A percentile compares a stretch with the other conserved stretches of the same genome.
Conservation (phyloP, 2,113 vertebrate species). For the Calypte anna region DNA sequence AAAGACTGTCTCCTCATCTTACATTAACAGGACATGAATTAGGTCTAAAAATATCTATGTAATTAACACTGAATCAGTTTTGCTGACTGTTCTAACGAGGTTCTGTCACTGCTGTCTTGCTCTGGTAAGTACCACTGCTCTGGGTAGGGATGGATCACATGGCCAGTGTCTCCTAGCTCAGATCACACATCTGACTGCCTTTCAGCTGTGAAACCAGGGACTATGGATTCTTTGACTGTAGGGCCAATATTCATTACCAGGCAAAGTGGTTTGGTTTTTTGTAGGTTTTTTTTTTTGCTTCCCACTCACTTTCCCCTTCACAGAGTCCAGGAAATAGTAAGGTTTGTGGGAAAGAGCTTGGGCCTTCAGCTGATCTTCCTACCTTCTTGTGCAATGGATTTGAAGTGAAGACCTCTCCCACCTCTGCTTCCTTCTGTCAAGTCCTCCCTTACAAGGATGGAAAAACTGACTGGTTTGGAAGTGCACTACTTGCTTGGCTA, state of each 20-base stretch:
- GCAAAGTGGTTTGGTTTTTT: not conserved
- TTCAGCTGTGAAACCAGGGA: not conserved
- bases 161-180: not conserved
- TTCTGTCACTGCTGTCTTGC: not conserved
- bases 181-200: not conserved
- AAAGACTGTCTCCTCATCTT: slow-evolving; percentile 31
- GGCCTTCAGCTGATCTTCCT: not conserved
- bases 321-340: not conserved
- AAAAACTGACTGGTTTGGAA: not conserved
- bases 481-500: not conserved
- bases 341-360: not conserved
- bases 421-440: not conserved
- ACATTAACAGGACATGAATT: not conserved
- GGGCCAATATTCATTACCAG: not conserved
- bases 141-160: not conserved
- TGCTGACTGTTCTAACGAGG: not conserved
- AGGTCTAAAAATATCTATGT: not conserved
- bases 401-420: not conserved
- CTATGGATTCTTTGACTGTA: not conserved
- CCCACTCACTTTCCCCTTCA: not conserved
- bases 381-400: not conserved
- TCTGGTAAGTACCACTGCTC: not conserved
- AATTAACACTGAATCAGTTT: not conserved
- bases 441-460: not conserved
- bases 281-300: not conserved